These are phyloP conservation scores for Drosophila mulleri DNA, from an alignment of 2,888 invertebrate species.

Conservation along the genomic window DNA sequence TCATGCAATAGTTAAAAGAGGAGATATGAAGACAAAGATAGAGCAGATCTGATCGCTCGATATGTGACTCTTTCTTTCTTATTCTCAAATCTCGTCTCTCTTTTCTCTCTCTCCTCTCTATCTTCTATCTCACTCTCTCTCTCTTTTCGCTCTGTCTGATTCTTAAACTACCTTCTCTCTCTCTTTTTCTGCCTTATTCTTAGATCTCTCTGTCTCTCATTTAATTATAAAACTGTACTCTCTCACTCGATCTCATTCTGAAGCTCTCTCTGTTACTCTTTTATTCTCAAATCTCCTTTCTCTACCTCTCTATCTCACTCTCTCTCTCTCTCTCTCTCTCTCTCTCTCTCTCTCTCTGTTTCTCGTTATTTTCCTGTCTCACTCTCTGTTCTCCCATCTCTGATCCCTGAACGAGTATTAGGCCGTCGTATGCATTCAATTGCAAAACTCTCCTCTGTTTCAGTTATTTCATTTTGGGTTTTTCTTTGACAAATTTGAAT, in stretches of 20 bases:
- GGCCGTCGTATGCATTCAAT: background rate
- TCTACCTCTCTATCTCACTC: background rate
- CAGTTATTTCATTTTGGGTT: background rate
- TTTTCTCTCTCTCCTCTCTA: background rate
- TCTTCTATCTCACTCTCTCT: background rate
- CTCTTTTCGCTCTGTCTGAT: background rate
- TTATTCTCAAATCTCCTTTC: background rate
- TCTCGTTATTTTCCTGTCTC: background rate
- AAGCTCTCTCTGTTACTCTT: background rate
- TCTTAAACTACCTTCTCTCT: background rate
- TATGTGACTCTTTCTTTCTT: background rate
- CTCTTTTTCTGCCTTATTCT: background rate
- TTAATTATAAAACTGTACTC: no score
- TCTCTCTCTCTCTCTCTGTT: background rate
- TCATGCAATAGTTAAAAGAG: background rate
- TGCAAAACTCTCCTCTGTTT: background rate
- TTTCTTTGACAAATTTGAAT: constrained; percentile 1
- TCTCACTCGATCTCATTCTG: background rate
- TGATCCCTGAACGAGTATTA: background rate
- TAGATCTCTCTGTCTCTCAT: background rate
- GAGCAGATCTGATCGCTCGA: background rate
- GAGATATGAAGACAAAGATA: background rate
- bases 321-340: background rate
- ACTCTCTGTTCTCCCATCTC: background rate
- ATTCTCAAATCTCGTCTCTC: background rate